phyloP scores from a whole-genome alignment of 2,888 invertebrate species.

The Yponomeuta cagnagella region DNA sequence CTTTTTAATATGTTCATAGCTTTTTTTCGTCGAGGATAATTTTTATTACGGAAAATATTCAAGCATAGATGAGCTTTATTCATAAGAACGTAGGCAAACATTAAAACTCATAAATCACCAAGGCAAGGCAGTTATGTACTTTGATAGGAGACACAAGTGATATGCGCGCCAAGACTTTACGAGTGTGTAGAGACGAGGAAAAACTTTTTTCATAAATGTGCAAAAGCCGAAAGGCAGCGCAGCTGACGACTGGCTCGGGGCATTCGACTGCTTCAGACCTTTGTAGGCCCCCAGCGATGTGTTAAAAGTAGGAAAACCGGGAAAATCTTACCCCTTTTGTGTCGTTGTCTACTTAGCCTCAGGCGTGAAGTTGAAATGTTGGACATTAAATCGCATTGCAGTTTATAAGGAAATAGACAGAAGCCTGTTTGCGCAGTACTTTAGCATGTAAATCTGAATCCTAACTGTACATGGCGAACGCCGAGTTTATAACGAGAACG shows the following conservation, averaged over 20 bases:
- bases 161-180: slow-evolving; percentile 28
- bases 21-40: too few relatives aligned
- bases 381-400: slow-evolving; percentile 19
- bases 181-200: slow-evolving; percentile 29
- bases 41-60: too few relatives aligned
- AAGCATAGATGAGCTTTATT: too few relatives aligned
- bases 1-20: too few relatives aligned
- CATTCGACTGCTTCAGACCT: slow-evolving; percentile 41
- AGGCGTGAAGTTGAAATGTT: slow-evolving; percentile 47
- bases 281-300: slow-evolving; percentile 53
- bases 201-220: slow-evolving; percentile 73
- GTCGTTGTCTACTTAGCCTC: slow-evolving; percentile 55
- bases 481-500: slow-evolving; percentile 6
- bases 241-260: slow-evolving; percentile 67
- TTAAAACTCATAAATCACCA: slow-evolving; percentile 4
- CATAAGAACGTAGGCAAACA: too few relatives aligned
- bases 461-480: slow-evolving; percentile 10
- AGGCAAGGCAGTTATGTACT: slow-evolving; percentile 29
- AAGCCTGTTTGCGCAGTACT: neutral
- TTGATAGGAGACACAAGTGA: slow-evolving; percentile 23
- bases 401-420: neutral
- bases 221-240: slow-evolving; percentile 46
- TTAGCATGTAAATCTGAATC: neutral
- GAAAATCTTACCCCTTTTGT: slow-evolving; percentile 41
- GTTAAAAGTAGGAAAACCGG: slow-evolving; percentile 60